Evolutionary conservation across 2,113 vertebrate species (phyloP).

Genomic region (Azemiops feae): DNA sequence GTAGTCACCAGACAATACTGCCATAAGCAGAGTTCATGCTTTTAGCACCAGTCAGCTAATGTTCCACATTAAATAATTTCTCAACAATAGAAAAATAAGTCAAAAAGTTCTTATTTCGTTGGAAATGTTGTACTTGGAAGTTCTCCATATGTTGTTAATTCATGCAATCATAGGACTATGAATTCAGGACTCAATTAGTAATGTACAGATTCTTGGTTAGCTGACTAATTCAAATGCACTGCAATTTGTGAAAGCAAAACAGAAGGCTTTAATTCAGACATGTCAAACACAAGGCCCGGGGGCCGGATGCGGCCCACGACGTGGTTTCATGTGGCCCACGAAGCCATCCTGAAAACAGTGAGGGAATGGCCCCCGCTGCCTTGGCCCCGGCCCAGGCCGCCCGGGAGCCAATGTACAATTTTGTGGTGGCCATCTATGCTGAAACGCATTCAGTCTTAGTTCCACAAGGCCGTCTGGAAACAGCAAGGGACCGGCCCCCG

Average conservation of each 20-base stretch:
- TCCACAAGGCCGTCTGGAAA: no score
- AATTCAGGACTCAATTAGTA: neutral
- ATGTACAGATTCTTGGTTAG: neutral
- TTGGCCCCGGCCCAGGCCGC: no score
- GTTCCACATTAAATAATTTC: neutral
- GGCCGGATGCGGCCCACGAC: no score
- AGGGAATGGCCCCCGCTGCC: no score
- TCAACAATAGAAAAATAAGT: neutral
- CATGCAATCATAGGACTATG: neutral
- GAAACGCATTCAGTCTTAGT: no score
- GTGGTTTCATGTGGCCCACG: no score
- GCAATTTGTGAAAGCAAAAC: neutral
- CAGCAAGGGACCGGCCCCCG: no score
- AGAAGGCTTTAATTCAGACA: neutral
- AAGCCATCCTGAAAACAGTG: no score
- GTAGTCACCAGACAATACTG: neutral
- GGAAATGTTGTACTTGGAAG: neutral
- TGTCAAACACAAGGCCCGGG: no score
- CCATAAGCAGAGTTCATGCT: neutral
- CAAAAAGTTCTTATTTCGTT: neutral
- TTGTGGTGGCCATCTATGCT: no score
- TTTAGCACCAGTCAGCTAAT: neutral
- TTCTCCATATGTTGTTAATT: neutral
- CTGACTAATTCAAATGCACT: neutral
- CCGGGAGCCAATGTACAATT: no score